Evolutionary conservation across 2,113 vertebrate species (phyloP).

Genomic region (Craseonycteris thonglongyai): DNA sequence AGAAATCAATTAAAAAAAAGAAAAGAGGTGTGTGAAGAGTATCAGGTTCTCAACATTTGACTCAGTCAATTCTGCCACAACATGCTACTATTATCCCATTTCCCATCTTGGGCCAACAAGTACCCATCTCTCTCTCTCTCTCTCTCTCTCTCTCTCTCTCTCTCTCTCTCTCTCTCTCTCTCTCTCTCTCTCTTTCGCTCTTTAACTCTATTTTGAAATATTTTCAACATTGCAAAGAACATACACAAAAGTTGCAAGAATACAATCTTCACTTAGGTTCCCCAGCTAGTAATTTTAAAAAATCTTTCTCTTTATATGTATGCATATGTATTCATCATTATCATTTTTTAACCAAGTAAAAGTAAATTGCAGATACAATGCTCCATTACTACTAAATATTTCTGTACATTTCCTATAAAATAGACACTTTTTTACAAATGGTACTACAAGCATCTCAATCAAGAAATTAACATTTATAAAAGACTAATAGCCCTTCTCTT

Average conservation of each 20-base stretch:
- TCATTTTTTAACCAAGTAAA: not conserved
- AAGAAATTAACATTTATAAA: not conserved
- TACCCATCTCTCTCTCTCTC: not conserved
- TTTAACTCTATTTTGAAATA: not conserved
- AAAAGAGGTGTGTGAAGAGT: too few relatives aligned
- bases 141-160: too few relatives aligned
- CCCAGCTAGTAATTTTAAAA: not conserved
- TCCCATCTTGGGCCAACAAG: not conserved
- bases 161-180: too few relatives aligned
- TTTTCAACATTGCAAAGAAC: not conserved
- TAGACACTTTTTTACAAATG: not conserved
- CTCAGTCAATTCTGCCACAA: not conserved
- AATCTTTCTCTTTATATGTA: not conserved
- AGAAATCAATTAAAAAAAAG: not conserved
- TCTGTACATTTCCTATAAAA: not conserved
- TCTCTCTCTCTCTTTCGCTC: not conserved
- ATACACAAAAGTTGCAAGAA: not conserved
- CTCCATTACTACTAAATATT: not conserved
- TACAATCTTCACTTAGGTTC: not conserved
- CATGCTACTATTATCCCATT: not conserved
- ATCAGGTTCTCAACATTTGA: not conserved
- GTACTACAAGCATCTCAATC: not conserved
- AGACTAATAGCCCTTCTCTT: not conserved
- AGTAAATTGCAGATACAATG: not conserved
- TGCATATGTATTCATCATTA: not conserved